These are phyloP conservation scores for Peromyscus attwateri DNA, from an alignment of 2,797 vertebrate genomes.

Conservation along the genomic window DNA sequence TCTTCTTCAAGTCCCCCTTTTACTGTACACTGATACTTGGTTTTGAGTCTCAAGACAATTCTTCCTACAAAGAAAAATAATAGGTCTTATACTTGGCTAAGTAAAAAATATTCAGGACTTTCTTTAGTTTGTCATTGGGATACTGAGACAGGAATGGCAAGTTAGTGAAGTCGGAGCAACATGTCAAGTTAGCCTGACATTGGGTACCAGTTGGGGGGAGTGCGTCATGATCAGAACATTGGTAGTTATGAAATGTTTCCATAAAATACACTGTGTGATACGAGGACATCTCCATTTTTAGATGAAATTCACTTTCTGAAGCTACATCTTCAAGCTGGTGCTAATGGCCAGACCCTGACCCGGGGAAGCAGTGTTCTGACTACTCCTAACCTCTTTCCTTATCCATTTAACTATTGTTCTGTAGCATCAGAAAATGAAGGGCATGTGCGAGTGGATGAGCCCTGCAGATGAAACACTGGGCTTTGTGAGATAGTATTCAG, in stretches of 20 bases:
- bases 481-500: background rate
- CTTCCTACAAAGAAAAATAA: slow-evolving; percentile 33
- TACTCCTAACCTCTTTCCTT: background rate
- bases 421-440: background rate
- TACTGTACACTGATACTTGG: slow-evolving; percentile 23
- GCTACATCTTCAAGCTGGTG: background rate
- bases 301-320: background rate
- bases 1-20: background rate
- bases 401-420: background rate
- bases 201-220: background rate
- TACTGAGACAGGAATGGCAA: background rate
- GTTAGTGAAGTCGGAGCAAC: background rate
- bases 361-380: background rate
- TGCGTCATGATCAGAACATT: background rate
- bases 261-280: background rate
- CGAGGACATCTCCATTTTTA: background rate
- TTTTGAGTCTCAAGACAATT: slow-evolving; percentile 32
- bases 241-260: background rate
- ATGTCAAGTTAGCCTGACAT: background rate
- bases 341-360: background rate
- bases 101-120: slow-evolving; percentile 14
- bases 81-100: background rate
- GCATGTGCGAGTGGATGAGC: background rate
- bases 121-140: background rate
- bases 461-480: background rate